phyloP scores from a whole-genome alignment of 2,888 invertebrate genomes.

The Acanthosepion pharaonis region DNA sequence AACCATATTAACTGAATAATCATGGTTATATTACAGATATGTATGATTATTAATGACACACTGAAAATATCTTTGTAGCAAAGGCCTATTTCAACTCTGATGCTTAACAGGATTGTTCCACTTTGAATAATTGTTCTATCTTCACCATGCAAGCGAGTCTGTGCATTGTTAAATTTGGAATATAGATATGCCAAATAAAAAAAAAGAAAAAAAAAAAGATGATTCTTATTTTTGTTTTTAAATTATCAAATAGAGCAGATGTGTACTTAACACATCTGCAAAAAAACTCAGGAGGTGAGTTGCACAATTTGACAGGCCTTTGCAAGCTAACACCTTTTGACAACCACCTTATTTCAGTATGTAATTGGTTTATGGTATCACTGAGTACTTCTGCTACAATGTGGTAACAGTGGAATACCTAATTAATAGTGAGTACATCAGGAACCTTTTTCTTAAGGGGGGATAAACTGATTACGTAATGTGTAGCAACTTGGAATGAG shows the following conservation, averaged over 20 bases:
- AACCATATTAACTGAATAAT: no score
- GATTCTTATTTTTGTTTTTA: neutral
- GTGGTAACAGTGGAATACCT: neutral
- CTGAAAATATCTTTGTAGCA: neutral
- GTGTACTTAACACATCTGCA: neutral
- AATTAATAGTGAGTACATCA: neutral
- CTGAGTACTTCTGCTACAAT: neutral
- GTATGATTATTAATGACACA: neutral
- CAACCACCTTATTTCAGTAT: neutral
- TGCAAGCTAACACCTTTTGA: neutral
- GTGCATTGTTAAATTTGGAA: neutral
- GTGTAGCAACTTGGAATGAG: no score
- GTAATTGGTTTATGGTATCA: neutral
- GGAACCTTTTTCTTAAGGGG: neutral
- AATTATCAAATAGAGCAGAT: neutral
- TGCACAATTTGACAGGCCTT: neutral
- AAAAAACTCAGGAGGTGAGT: neutral
- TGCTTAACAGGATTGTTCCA: neutral
- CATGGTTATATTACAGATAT: no score
- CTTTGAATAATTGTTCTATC: neutral
- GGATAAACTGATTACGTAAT: no score
- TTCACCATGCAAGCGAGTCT: neutral
- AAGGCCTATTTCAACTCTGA: neutral
- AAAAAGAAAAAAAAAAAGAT: neutral
- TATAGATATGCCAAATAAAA: constrained; percentile 25